These are phyloP conservation scores for Polylopha cassiicola DNA, from an alignment of 2,888 invertebrate genomes.

Conservation along the genomic window DNA sequence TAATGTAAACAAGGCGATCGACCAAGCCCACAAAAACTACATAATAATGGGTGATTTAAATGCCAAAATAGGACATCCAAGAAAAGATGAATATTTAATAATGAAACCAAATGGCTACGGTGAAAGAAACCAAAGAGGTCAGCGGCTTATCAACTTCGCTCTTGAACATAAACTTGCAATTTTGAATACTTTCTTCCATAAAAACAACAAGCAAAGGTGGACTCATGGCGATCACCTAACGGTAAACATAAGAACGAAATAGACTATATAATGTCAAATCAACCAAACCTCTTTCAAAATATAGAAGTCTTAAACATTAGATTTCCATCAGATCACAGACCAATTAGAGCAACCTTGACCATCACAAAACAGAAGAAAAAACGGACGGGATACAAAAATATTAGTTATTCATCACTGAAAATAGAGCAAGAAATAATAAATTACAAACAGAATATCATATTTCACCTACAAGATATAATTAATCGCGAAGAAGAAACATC, in stretches of 20 bases:
- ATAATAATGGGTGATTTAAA: slow-evolving; percentile 25
- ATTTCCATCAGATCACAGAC: slow-evolving; percentile 23
- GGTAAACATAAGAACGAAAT: slow-evolving; percentile 25
- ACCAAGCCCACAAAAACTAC: slow-evolving; percentile 15
- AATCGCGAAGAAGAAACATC: background rate
- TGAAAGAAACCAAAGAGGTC: slow-evolving; percentile 15
- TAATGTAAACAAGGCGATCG: slow-evolving; percentile 17
- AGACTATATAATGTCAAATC: slow-evolving; percentile 24
- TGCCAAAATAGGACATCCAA: slow-evolving; percentile 15
- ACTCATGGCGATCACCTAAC: slow-evolving; percentile 24
- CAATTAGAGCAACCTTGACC: slow-evolving; percentile 18
- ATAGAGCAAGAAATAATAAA: slow-evolving; percentile 7
- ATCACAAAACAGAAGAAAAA: slow-evolving; percentile 9
- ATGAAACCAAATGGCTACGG: slow-evolving; percentile 14
- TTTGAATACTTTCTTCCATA: slow-evolving; percentile 22
- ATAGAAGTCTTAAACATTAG: slow-evolving; percentile 20
- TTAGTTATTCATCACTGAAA: background rate
- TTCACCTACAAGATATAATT: background rate
- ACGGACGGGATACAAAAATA: slow-evolving; percentile 2
- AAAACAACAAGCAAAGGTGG: slow-evolving; percentile 20
- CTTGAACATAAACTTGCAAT: slow-evolving; percentile 20
- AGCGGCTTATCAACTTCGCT: slow-evolving; percentile 14
- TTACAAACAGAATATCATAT: slow-evolving; percentile 2
- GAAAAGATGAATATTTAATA: slow-evolving; percentile 9
- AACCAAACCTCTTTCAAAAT: slow-evolving; percentile 20